Evolutionary conservation across 2,113 vertebrate genomes (phyloP).

Genomic region (Enhydra lutris): DNA sequence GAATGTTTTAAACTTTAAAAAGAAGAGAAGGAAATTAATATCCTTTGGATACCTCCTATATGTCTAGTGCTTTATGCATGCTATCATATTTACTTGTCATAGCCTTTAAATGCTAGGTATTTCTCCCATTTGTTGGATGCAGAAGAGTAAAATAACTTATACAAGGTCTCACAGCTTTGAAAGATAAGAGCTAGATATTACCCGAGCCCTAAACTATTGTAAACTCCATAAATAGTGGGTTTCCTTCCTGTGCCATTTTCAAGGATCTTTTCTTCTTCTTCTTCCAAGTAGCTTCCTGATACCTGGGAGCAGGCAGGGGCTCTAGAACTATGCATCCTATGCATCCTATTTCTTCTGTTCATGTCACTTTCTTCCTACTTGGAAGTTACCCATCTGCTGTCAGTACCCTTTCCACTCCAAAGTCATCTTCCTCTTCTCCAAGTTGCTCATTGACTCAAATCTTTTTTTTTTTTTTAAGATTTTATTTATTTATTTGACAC

Average conservation of each 20-base stretch:
- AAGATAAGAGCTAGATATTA: neutral
- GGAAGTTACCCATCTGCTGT: neutral
- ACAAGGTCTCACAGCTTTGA: neutral
- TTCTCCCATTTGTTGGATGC: neutral
- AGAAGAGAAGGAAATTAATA: neutral
- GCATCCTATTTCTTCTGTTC: neutral
- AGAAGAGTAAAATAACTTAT: neutral
- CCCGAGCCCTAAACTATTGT: neutral
- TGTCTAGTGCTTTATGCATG: neutral
- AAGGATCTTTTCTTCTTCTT: neutral
- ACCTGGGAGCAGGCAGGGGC: neutral
- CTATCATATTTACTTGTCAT: neutral
- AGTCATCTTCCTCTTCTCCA: neutral
- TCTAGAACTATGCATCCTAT: neutral
- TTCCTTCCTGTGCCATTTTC: neutral
- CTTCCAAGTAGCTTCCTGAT: neutral
- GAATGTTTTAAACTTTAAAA: neutral
- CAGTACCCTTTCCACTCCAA: neutral
- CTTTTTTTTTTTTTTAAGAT: neutral
- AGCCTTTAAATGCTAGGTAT: neutral
- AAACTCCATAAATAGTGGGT: neutral
- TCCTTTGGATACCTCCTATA: neutral
- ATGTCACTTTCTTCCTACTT: neutral
- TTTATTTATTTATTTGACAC: no score
- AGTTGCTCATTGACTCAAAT: neutral